A percentile compares a stretch with the other conserved stretches of the same genome.
Evolutionary conservation across 2,113 vertebrate genomes (phyloP).

Genomic region (Lagopus muta): DNA sequence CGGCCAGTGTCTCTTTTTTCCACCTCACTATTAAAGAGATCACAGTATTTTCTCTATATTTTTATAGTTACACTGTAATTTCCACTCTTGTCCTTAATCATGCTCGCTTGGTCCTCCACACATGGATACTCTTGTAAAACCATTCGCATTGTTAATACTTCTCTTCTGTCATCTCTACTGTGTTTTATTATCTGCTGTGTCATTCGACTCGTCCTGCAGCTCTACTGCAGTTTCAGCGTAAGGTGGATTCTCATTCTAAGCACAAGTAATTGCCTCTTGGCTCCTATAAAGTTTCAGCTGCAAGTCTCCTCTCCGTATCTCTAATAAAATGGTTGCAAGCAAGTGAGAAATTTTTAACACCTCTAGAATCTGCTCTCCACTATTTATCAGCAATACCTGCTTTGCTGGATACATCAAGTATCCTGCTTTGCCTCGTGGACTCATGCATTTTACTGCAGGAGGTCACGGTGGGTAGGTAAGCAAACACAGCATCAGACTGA

Average conservation of each 20-base stretch:
- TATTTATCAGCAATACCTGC: neutral
- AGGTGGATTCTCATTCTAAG: neutral
- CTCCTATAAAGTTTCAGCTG: neutral
- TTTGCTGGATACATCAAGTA: neutral
- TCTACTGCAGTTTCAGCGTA: neutral
- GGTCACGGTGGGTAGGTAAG: neutral
- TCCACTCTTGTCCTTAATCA: constrained; percentile 12
- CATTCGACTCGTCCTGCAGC: neutral
- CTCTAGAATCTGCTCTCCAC: neutral
- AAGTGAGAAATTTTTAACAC: neutral
- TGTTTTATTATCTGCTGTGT: constrained; percentile 1
- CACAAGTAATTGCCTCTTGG: neutral
- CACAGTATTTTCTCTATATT: constrained; percentile 35
- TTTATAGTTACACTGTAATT: constrained; percentile 19
- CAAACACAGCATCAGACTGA: neutral
- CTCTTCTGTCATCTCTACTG: neutral
- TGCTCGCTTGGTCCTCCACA: constrained; percentile 21
- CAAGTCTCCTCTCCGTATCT: neutral
- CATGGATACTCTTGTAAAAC: constrained; percentile 30
- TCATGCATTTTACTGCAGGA: neutral
- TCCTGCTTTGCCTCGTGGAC: neutral
- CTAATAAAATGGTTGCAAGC: neutral
- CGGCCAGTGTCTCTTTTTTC: constrained; percentile 38
- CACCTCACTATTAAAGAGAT: constrained; percentile 24
- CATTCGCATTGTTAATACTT: neutral